Evolutionary conservation across 1,140 invertebrate genomes (phyloP).

Genomic region (Prorops nasuta): DNA sequence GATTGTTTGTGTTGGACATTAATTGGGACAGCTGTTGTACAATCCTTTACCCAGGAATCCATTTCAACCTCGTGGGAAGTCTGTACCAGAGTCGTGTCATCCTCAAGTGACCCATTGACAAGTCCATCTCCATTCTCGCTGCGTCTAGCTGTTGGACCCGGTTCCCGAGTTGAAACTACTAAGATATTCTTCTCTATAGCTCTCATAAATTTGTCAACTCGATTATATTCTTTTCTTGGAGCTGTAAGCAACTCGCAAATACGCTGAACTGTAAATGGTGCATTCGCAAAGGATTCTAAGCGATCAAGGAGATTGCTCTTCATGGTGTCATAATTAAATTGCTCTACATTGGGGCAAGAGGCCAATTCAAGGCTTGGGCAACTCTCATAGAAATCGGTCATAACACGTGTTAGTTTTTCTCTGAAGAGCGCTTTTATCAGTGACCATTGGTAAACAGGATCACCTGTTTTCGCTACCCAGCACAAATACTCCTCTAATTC

Average conservation of each 20-base stretch:
- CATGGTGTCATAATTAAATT: constrained; percentile 88
- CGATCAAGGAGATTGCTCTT: constrained; percentile 81
- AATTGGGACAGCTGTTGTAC: constrained; percentile 28
- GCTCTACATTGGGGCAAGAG: constrained; percentile 84
- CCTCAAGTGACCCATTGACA: constrained; percentile 57
- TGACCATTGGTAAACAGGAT: constrained; percentile 91
- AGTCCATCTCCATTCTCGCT: constrained; percentile 68
- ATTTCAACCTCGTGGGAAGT: constrained; percentile 46
- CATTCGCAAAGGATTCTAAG: constrained; percentile 80
- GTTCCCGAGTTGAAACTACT: constrained; percentile 93
- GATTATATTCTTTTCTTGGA: constrained; percentile 91
- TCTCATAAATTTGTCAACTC: constrained; percentile 94
- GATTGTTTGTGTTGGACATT: constrained; percentile 27
- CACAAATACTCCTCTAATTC: constrained; percentile 87
- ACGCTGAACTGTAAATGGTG: constrained; percentile 94
- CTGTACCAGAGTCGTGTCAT: constrained; percentile 34
- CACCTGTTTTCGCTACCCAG: constrained; percentile 90
- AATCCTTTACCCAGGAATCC: constrained; percentile 52
- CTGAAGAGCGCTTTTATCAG: constrained; percentile 83
- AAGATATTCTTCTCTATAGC: constrained; percentile 93
- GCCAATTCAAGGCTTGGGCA: constrained; percentile 73
- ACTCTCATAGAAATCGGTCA: constrained; percentile 82
- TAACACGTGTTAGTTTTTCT: constrained; percentile 82
- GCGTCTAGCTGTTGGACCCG: constrained; percentile 62
- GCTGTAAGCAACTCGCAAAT: constrained; percentile 89